A percentile compares a stretch with the other conserved stretches of the same genome.
phyloP scores from a whole-genome alignment of 2,888 invertebrate species.

The Lepidocyrtinus sp. region DNA sequence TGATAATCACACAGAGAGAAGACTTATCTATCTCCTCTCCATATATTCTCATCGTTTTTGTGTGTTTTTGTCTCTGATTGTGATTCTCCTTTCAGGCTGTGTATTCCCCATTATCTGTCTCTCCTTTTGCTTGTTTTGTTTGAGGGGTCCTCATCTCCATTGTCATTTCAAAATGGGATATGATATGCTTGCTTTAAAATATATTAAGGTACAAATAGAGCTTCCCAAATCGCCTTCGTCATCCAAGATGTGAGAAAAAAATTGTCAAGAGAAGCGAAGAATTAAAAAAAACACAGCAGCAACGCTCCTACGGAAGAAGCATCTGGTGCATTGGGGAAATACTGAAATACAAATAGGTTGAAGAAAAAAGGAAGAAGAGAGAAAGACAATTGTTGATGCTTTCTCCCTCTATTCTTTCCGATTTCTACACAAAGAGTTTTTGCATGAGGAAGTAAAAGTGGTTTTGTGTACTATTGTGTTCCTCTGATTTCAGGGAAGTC shows the following conservation, averaged over 20 bases:
- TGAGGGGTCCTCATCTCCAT: slow-evolving; percentile 54
- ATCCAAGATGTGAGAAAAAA: slow-evolving; percentile 32
- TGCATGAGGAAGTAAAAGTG: slow-evolving; percentile 41
- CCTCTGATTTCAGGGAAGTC: slow-evolving; percentile 26
- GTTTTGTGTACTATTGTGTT: background rate
- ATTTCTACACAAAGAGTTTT: slow-evolving; percentile 23
- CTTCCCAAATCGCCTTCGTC: slow-evolving; percentile 36
- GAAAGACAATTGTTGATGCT: slow-evolving; percentile 58
- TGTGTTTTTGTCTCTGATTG: slow-evolving; percentile 32
- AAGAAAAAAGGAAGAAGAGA: slow-evolving; percentile 14
- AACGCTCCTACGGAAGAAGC: background rate
- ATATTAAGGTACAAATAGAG: background rate
- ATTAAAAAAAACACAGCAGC: slow-evolving; percentile 24
- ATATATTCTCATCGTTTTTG: slow-evolving; percentile 24
- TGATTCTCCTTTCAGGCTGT: slow-evolving; percentile 21
- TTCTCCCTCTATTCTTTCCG: slow-evolving; percentile 39
- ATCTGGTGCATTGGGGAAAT: background rate
- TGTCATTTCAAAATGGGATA: slow-evolving; percentile 50
- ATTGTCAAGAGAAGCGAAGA: slow-evolving; percentile 27
- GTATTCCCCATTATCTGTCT: slow-evolving; percentile 43
- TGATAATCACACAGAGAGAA: slow-evolving; percentile 55
- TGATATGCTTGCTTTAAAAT: slow-evolving; percentile 18
- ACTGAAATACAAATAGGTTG: background rate
- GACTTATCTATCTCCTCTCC: slow-evolving; percentile 46
- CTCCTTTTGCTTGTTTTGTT: slow-evolving; percentile 57